Conservation (phyloP, 1,140 invertebrate species). For the Diprion similis region DNA sequence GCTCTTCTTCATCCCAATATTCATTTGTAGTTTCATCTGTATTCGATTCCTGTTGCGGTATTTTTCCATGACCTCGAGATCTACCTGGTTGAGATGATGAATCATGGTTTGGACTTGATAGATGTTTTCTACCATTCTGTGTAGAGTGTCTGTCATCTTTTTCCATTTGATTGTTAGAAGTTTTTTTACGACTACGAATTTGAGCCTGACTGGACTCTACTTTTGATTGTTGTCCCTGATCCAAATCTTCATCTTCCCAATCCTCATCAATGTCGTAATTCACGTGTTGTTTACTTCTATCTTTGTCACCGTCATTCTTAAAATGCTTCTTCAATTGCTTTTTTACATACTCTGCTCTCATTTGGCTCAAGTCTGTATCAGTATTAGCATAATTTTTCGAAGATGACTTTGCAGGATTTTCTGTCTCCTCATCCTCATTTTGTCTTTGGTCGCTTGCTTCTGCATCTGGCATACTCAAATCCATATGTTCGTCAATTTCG, state of each 20-base stretch:
- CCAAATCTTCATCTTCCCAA: slow-evolving; percentile 55
- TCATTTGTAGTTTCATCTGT: slow-evolving; percentile 32
- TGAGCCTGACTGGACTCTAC: slow-evolving; percentile 29
- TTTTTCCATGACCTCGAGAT: background rate
- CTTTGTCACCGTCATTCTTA: slow-evolving; percentile 5
- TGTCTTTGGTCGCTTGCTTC: slow-evolving; percentile 13
- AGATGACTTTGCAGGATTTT: slow-evolving; percentile 25
- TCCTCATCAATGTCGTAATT: slow-evolving; percentile 53
- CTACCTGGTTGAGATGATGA: background rate
- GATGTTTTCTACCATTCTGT: background rate
- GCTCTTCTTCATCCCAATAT: slow-evolving; percentile 20
- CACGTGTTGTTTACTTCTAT: slow-evolving; percentile 36
- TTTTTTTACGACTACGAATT: slow-evolving; percentile 22
- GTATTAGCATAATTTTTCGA: background rate
- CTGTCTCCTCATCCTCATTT: slow-evolving; percentile 20
- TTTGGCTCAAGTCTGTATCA: background rate
- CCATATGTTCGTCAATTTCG: background rate
- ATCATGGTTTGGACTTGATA: too few species aligned
- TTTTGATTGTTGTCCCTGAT: slow-evolving; percentile 28
- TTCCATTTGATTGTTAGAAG: slow-evolving; percentile 16
- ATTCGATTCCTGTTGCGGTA: slow-evolving; percentile 21
- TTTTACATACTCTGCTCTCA: background rate
- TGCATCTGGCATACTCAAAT: background rate
- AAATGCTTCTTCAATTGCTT: background rate
- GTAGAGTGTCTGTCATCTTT: slow-evolving; percentile 21